These are phyloP conservation scores for Callipepla californica DNA, from an alignment of 2,113 vertebrate genomes.

Conservation along the genomic window DNA sequence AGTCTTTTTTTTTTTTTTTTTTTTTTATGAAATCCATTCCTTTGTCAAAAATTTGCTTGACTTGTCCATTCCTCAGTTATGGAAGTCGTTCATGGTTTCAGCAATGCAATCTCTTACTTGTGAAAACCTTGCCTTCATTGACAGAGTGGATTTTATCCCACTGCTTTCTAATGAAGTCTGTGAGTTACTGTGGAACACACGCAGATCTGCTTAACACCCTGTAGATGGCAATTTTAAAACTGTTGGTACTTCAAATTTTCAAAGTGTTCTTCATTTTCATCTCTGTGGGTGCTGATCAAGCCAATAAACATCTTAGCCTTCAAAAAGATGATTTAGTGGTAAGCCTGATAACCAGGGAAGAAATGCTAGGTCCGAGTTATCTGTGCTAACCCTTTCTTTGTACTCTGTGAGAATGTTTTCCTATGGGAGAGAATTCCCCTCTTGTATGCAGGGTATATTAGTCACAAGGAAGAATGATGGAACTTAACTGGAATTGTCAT, in stretches of 20 bases:
- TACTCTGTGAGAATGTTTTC: background rate
- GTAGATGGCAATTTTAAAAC: conserved; percentile 38
- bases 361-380: background rate
- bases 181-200: background rate
- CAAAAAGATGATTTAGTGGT: conserved; percentile 6
- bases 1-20: too few species aligned
- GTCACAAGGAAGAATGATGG: background rate
- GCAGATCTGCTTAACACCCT: background rate
- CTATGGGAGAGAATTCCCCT: background rate
- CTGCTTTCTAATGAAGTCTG: background rate
- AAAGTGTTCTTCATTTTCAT: conserved; percentile 52
- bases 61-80: background rate
- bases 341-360: background rate
- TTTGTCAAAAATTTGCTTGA: background rate
- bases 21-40: background rate
- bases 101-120: background rate
- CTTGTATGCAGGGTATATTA: background rate
- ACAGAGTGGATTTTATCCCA: background rate
- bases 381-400: background rate
- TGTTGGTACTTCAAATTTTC: conserved; percentile 9
- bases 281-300: conserved; percentile 38
- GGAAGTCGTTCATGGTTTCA: background rate
- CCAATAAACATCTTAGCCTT: conserved; percentile 45
- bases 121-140: background rate
- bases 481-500: conserved; percentile 14